These are phyloP conservation scores for Spongilla lacustris DNA, from an alignment of 37 sponge, comb jelly and placozoan species.

Conservation along the genomic window DNA sequence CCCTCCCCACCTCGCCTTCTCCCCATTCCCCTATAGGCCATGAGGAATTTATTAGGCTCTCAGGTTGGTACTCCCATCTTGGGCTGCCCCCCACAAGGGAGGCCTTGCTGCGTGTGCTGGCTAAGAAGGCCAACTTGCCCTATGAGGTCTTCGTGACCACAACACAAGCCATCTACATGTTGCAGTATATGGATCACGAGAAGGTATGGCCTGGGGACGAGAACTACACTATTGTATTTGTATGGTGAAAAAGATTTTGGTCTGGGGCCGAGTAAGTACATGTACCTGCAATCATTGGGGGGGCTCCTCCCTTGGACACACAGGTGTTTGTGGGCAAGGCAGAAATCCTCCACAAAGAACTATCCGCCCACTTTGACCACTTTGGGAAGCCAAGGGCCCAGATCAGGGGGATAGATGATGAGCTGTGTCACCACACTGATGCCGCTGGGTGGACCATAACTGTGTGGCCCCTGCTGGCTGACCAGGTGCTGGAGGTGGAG, in stretches of 20 bases:
- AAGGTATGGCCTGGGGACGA: constrained; percentile 34
- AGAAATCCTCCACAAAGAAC: constrained; percentile 52
- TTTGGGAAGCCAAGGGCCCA: constrained; percentile 57
- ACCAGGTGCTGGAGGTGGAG: constrained; percentile 67
- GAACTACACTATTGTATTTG: too few species aligned
- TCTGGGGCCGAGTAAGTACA: not conserved
- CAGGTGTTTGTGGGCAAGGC: constrained; percentile 75
- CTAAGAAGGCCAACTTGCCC: constrained; percentile 53
- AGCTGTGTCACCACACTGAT: constrained; percentile 79
- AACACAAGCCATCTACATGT: constrained; percentile 57
- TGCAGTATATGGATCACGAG: constrained; percentile 55
- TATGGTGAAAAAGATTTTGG: not conserved
- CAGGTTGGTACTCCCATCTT: constrained; percentile 75
- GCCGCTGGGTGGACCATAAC: constrained; percentile 55
- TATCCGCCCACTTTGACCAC: constrained; percentile 69
- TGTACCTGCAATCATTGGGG: too few species aligned
- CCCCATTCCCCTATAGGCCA: constrained; percentile 19
- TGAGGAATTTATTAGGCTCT: constrained; percentile 69
- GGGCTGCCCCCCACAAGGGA: constrained; percentile 64
- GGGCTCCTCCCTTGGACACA: not conserved
- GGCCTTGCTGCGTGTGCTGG: constrained; percentile 64
- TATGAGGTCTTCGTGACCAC: constrained; percentile 43
- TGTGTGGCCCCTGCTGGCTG: constrained; percentile 27
- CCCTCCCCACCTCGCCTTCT: not conserved
- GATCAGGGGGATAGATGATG: constrained; percentile 77